Percentiles rank a stretch among this genome's conserved stretches.
Conservation (phyloP, 2,888 invertebrate genomes). For the Yponomeuta malinellus region DNA sequence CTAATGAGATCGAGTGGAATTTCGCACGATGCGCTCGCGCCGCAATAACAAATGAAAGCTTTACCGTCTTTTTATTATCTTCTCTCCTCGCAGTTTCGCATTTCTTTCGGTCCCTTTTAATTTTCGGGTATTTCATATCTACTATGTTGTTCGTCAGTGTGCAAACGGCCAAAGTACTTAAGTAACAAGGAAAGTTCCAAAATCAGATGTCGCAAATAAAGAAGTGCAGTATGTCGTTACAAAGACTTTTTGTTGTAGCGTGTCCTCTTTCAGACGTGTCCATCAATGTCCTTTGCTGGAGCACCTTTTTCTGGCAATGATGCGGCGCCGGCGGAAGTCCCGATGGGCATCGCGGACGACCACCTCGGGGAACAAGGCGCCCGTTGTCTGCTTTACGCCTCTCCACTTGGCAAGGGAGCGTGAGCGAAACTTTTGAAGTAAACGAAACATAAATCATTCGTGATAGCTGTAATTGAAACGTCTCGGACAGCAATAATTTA, state of each 20-base stretch:
- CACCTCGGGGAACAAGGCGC: constrained; percentile 46
- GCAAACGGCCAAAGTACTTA: not conserved
- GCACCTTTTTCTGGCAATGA: constrained; percentile 46
- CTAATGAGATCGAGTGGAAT: constrained; percentile 40
- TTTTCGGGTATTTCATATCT: not conserved
- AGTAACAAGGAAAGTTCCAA: not conserved
- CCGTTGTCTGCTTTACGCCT: constrained; percentile 34
- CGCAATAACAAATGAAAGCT: constrained; percentile 30
- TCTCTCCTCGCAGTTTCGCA: not conserved
- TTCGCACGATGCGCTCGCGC: constrained; percentile 33
- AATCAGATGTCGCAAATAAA: not conserved
- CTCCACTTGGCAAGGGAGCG: constrained; percentile 2
- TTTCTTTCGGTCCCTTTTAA: not conserved
- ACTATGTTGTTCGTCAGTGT: not conserved
- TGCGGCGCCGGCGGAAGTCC: constrained; percentile 66
- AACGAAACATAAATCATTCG: not conserved
- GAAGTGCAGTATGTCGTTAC: not conserved
- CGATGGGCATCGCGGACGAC: constrained; percentile 44
- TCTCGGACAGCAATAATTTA: too few relatives aligned
- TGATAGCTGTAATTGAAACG: not conserved
- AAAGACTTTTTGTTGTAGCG: constrained; percentile 2
- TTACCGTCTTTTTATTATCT: constrained; percentile 23
- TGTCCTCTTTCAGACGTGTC: constrained; percentile 11
- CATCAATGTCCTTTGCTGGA: constrained; percentile 12
- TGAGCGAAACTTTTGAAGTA: constrained; percentile 1